Conservation (phyloP, 2,797 vertebrate genomes). For the Syngnathus rostellatus region DNA sequence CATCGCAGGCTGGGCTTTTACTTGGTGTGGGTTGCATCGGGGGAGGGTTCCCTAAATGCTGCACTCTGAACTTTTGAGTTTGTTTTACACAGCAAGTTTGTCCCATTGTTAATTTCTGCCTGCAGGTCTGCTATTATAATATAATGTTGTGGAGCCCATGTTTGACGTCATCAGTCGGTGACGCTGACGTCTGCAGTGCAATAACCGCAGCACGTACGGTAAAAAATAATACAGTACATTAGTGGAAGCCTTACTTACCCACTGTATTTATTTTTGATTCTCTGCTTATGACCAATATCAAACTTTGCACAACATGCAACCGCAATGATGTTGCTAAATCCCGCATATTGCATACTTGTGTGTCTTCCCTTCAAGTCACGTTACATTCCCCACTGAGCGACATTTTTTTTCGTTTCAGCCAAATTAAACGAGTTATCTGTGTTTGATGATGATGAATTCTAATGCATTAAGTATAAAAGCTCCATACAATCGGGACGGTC, state of each 20-base stretch:
- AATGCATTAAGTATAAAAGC: not conserved
- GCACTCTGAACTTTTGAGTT: not conserved
- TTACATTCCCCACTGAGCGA: not conserved
- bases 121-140: not conserved
- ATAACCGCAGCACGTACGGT: not conserved
- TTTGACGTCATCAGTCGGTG: not conserved
- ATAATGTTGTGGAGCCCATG: not conserved
- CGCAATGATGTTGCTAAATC: not conserved
- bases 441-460: not conserved
- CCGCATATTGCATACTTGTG: too few species aligned
- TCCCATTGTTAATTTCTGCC: not conserved
- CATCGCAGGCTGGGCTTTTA: slow-evolving; percentile 69
- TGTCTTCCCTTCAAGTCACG: too few species aligned
- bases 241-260: too few species aligned
- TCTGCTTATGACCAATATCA: not conserved
- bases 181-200: not conserved
- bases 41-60: not conserved
- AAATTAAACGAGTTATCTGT: not conserved
- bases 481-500: not conserved
- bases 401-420: not conserved
- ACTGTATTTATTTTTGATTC: not conserved
- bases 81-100: not conserved
- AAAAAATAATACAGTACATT: not conserved
- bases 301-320: not conserved
- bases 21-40: slow-evolving; percentile 6